Base-by-base conservation (phyloP, 2,113 vertebrate species). In the Tachysurus vachellii region DNA sequence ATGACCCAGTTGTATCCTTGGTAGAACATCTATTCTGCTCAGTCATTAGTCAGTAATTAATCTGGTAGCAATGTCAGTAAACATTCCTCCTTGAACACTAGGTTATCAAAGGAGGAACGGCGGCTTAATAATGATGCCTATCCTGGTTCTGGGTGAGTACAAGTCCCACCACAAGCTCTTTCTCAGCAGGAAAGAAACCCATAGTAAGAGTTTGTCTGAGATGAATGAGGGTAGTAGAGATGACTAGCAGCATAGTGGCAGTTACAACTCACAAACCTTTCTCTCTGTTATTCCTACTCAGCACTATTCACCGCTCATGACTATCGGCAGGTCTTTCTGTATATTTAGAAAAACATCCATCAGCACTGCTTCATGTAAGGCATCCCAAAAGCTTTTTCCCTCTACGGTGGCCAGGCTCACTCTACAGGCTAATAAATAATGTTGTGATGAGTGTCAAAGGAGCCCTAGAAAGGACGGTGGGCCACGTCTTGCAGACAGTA, bases 321-420 rank as follows among this genome's bases (percentile, higher is more conserved):
- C 92, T 93, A 94, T 94, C 93, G 94, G 92, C 94, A 94, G 87
- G 88, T 93, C 90, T 90, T 87, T 90, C 90, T 90, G 90, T 93
- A 91, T 91, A 91, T 93, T 95, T 93, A 92, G 89, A 92, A 92
- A 92, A 91, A 82, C 85, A 94, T 95, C 92, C 91, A 92, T 95
- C 94, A 95, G 86, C 83, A 82, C 86, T 26, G 81, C 89, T 91
- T 88, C 88, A 81, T 83, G 90, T 84, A 88, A 91, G 90, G 85
- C 80, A 90, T 89, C 88, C 86, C 86, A 89, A 84, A 90, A 89
- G 89, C 93, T 91, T 82, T 88, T 88, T 85, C 59, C 73, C 73
- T 85, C 76, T 80, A n/a, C 71, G 57, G 83, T n/a, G 68, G 77
- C 36, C 73, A 70, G 86, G 64, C 84, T 82, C 82, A 73, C 57